phyloP scores from a whole-genome alignment of 2,888 invertebrate species.

The Colostygia pectinataria region DNA sequence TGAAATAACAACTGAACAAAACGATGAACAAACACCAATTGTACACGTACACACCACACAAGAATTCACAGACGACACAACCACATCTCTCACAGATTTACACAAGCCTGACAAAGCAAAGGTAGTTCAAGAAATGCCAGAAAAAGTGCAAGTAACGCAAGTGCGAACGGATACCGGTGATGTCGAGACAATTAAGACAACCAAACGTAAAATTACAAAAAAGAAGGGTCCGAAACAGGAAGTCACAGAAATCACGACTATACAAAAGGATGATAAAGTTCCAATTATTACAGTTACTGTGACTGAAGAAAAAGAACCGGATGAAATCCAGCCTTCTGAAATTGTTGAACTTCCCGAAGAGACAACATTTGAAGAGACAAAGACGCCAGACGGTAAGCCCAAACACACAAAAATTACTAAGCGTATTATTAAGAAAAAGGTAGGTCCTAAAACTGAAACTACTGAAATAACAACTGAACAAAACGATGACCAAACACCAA shows the following conservation, averaged over 20 bases:
- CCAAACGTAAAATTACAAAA: slow-evolving; percentile 24
- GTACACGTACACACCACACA: not conserved
- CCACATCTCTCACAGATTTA: slow-evolving; percentile 6
- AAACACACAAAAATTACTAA: slow-evolving; percentile 44
- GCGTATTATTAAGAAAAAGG: slow-evolving; percentile 41
- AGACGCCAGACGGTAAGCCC: slow-evolving; percentile 45
- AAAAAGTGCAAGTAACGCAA: slow-evolving; percentile 40
- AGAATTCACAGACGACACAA: slow-evolving; percentile 2
- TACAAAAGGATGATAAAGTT: slow-evolving; percentile 43
- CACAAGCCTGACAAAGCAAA: not conserved
- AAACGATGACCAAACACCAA: slow-evolving; percentile 38
- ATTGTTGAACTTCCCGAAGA: slow-evolving; percentile 42
- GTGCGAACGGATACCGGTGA: slow-evolving; percentile 20
- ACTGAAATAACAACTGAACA: slow-evolving; percentile 51
- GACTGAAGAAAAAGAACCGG: slow-evolving; percentile 4
- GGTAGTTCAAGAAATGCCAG: slow-evolving; percentile 38
- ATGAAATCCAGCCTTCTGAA: slow-evolving; percentile 33
- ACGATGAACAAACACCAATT: slow-evolving; percentile 32
- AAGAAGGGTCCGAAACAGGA: slow-evolving; percentile 47
- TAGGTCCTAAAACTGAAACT: slow-evolving; percentile 53
- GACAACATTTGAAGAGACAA: slow-evolving; percentile 33
- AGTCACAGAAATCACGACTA: slow-evolving; percentile 45
- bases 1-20: slow-evolving; percentile 52
- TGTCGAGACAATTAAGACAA: slow-evolving; percentile 14
- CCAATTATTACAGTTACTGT: slow-evolving; percentile 24